Base-by-base conservation (phyloP, 2,797 vertebrate species). In the Microhierax caerulescens region DNA sequence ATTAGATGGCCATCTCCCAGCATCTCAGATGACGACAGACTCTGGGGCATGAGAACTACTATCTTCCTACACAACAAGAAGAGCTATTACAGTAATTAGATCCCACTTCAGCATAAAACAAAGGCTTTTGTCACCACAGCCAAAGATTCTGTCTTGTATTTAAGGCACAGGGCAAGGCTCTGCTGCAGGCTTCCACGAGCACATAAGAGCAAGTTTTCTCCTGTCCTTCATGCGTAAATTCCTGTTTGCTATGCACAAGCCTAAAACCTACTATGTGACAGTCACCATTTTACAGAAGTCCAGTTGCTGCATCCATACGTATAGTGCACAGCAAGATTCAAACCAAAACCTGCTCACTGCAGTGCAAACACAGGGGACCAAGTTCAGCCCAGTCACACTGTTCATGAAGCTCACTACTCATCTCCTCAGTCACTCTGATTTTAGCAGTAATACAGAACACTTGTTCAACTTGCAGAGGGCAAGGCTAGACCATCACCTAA, bases 311-410 rank as follows among this genome's bases (percentile, higher is more conserved):
- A 7, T 16, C 41, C 30, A 10, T 3, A 12, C 5, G 25, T 39
- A 30, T 1, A 9, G n/a, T n/a, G 23, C 13, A 25, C 23, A 20
- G 16, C 4, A 8, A 39, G 11, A 41, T 20, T 60, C 39, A 53
- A n/a, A 7, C 37, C 23, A 32, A 53, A 61, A 61, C 6, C 34
- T 6, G 39, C 32, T 37, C 9, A 5, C 24, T 63, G 18, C 27
- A 9, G 6, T 5, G 39, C n/a, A 5, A 24, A 28, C 20, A 22
- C 0, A 34, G 13, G 23, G 16, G 12, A 32, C 18, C 2, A 8
- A 10, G 11, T 13, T 83, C 9, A 64, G 24, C 56, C n/a, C 15
- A 12, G 24, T 12, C 27, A 36, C 32, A 9, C n/a, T 6, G 10
- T n/a, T 11, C 59, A 37, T 23, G 12, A 64, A 27, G 9, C 22